A percentile compares a stretch with the other conserved stretches of the same genome.
phyloP scores from a whole-genome alignment of 1,140 invertebrate genomes.

The Eumeta japonica region DNA sequence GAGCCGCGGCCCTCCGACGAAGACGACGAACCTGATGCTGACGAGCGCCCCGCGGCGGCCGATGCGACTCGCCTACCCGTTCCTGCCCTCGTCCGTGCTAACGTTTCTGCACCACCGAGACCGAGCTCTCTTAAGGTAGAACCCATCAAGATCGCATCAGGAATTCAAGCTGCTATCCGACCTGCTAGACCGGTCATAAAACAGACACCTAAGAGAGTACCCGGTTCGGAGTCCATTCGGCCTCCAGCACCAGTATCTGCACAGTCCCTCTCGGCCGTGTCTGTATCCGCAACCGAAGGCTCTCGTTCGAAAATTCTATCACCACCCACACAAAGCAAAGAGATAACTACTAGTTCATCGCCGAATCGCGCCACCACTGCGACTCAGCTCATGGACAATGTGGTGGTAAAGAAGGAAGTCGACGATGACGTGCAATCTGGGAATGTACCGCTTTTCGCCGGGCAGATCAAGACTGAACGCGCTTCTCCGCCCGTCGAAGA shows the following conservation, averaged over 20 bases:
- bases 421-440: slow-evolving; percentile 13
- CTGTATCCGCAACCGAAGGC: not conserved
- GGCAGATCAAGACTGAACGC: slow-evolving; percentile 40
- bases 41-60: too few species aligned
- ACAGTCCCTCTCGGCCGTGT: too few species aligned
- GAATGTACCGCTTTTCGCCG: slow-evolving; percentile 28
- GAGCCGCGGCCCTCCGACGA: slow-evolving; percentile 12
- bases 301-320: not conserved
- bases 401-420: slow-evolving; percentile 42
- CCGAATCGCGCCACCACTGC: slow-evolving; percentile 15
- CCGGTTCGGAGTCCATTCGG: too few species aligned
- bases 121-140: slow-evolving; percentile 12
- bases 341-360: slow-evolving; percentile 9
- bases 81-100: too few species aligned
- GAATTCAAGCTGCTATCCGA: slow-evolving; percentile 7
- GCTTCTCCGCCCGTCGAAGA: slow-evolving; percentile 25
- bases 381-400: slow-evolving; percentile 18
- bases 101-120: too few species aligned
- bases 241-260: too few species aligned
- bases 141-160: slow-evolving; percentile 6
- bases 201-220: slow-evolving; percentile 45
- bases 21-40: not conserved
- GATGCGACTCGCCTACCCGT: too few species aligned
- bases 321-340: slow-evolving; percentile 3
- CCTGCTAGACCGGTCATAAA: slow-evolving; percentile 30